Evolutionary conservation across 2,888 invertebrate species (phyloP), one percentile per base, ranked within the genome.

Genomic region (Ceraclea dissimilis): DNA sequence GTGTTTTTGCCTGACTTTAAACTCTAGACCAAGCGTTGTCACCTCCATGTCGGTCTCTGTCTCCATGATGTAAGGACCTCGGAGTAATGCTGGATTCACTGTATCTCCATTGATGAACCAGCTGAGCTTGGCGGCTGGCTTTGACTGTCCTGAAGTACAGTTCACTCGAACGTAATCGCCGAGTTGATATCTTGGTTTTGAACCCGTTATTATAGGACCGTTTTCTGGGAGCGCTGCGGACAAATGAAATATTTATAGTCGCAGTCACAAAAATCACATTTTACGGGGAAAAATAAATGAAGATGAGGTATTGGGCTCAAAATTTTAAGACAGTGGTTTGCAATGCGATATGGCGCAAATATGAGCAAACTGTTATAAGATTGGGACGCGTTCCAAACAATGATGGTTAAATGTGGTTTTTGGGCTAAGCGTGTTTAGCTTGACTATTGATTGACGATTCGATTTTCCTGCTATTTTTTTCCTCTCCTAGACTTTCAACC

Each of bases 41-140:
- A 87, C 86, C 71, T 90, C 88, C 60, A 92, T 76, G n/a, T 86
- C 84, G 49, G 79, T 77, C 47, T 80, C 80, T 44, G 76, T 72
- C 57, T 73, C 71, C 62, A 75, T 71, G 59, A 76, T 73, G 48
- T 74, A 73, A 0, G 80, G 79, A 6, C 79, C 72, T 2, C 73
- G 68, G 58, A 83, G 68, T 5, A 79, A 74, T 2, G 69, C 67
- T 2, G 78, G 64, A 31, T 83, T 81, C 31, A 83, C 84, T 64
- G 85, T 87, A 68, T 90, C 86, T 21, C 89, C 90, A 72, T 92
- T 92, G 73, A 92, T 87, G 78, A 88, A 88, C 92, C 92, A 92
- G 64, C 85, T 84, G 55, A 92, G 82, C 67, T 84, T 82, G 57
- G 90, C 90, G 13, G 90, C 88, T 5, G 92, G 92, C 66, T 88